Evolutionary conservation across 2,797 vertebrate genomes (phyloP).

Genomic region (Balearica regulorum): DNA sequence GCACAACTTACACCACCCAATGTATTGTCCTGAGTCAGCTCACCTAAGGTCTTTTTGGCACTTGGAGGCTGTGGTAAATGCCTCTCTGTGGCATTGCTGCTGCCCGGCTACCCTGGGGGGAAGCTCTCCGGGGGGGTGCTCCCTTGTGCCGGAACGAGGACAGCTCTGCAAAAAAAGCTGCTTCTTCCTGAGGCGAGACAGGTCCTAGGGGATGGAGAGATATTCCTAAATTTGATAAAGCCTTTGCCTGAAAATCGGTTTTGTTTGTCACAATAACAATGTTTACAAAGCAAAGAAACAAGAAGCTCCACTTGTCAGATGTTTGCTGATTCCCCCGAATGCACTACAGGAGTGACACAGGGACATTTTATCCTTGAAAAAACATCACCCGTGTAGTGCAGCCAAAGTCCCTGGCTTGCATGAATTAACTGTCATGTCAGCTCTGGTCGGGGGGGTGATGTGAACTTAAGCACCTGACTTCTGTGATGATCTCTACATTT

Average conservation of each 20-base stretch:
- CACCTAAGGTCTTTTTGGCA: background rate
- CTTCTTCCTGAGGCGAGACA: background rate
- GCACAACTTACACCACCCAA: too few species aligned
- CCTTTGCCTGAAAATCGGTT: background rate
- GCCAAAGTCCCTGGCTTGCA: background rate
- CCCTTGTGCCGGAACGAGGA: rapidly evolving
- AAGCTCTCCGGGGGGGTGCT: background rate
- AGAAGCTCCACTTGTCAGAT: background rate
- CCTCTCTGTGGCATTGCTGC: background rate
- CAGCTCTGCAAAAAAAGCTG: background rate
- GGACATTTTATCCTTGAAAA: background rate
- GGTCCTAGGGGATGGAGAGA: background rate
- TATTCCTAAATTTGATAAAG: background rate
- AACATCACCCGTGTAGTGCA: background rate
- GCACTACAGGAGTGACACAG: background rate
- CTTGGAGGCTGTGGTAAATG: background rate
- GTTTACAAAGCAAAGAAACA: background rate
- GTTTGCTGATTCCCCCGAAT: background rate
- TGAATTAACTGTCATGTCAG: background rate
- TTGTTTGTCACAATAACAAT: background rate
- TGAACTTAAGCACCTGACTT: background rate
- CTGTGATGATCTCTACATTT: background rate
- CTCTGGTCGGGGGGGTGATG: background rate
- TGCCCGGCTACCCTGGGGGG: background rate
- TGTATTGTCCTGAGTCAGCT: background rate